Conservation (phyloP, 2,797 vertebrate species). For the Enteromius argenteus region DNA sequence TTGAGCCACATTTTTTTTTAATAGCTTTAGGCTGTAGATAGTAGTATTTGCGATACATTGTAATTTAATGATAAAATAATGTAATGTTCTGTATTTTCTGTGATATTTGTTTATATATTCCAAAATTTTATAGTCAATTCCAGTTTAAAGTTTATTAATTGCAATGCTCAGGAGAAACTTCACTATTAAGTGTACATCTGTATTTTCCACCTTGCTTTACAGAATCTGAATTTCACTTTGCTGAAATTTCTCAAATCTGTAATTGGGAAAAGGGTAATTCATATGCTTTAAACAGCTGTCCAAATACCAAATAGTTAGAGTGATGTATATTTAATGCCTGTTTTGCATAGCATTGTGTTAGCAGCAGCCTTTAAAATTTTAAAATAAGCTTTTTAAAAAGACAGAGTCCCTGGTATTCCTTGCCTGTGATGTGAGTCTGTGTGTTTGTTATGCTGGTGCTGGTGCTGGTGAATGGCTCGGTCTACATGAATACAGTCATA, state of each 20-base stretch:
- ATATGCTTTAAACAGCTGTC: constrained; percentile 25
- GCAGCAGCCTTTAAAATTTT: neutral
- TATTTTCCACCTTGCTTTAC: constrained; percentile 53
- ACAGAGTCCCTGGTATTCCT: neutral
- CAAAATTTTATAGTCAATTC: neutral
- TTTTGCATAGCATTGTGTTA: constrained; percentile 34
- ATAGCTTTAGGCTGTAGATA: neutral
- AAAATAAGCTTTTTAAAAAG: too few relatives aligned
- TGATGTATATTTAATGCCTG: constrained; percentile 28
- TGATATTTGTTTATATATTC: neutral
- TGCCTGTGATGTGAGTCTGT: neutral
- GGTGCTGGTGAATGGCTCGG: constrained; percentile 18
- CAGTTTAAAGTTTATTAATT: neutral
- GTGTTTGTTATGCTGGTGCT: constrained; percentile 13
- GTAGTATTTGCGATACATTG: neutral
- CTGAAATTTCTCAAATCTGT: constrained; percentile 52
- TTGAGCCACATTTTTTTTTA: neutral
- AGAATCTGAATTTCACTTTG: constrained; percentile 64
- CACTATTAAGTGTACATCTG: neutral
- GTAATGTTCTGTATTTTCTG: neutral
- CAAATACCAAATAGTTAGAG: neutral
- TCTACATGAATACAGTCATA: constrained; percentile 1
- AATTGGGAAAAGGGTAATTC: constrained; percentile 61
- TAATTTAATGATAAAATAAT: constrained; percentile 1
- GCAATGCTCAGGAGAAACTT: neutral